Percentiles rank a stretch among this genome's conserved stretches.
Conservation (phyloP, 23 tunicate species). For the Oikopleura albicans region DNA sequence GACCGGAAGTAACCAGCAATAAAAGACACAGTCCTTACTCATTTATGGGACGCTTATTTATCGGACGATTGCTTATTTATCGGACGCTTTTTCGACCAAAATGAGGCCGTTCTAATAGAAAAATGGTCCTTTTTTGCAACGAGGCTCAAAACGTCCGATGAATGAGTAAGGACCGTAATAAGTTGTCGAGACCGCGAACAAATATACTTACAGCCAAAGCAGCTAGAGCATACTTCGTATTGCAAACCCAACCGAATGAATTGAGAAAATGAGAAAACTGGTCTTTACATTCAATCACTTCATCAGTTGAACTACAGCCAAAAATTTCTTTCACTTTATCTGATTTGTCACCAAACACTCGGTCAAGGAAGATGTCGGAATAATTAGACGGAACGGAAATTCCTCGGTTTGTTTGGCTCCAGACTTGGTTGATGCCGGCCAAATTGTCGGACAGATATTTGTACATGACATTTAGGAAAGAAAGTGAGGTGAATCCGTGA, state of each 20-base stretch:
- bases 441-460: neutral
- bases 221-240: neutral
- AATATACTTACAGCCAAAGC: no score
- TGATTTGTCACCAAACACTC: neutral
- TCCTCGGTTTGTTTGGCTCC: neutral
- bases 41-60: no score
- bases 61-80: no score
- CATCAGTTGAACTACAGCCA: neutral
- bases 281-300: neutral
- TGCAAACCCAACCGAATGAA: neutral
- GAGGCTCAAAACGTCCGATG: no score
- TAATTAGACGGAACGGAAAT: neutral
- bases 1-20: no score
- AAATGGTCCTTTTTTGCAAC: no score
- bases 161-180: no score
- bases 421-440: neutral
- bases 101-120: no score
- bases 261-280: neutral
- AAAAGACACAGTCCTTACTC: no score
- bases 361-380: neutral
- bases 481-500: neutral
- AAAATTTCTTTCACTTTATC: neutral
- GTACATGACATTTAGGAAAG: neutral
- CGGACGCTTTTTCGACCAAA: no score
- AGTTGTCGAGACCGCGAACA: no score